Evolutionary conservation across 2,888 invertebrate species (phyloP).

Genomic region (Odontocolon sp.): DNA sequence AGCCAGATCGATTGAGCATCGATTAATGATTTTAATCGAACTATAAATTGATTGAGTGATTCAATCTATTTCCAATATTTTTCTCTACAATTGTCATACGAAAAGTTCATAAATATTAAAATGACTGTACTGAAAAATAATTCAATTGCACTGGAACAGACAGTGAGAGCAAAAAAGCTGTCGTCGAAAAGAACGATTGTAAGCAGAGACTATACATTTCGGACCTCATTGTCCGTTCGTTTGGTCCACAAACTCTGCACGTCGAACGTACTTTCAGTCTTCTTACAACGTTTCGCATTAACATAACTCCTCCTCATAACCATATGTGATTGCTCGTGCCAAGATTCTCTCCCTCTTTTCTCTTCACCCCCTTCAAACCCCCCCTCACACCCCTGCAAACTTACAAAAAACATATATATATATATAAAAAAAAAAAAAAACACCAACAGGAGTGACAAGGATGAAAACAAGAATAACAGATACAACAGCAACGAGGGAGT

Average conservation of each 20-base stretch:
- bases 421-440: neutral
- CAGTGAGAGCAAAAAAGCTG: no score
- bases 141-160: no score
- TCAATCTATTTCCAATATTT: no score
- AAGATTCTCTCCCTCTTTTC: conserved; percentile 19
- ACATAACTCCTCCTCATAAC: conserved; percentile 62
- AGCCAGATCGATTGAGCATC: no score
- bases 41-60: no score
- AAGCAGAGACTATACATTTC: conserved; percentile 2
- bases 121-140: no score
- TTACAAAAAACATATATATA: neutral
- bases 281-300: conserved; percentile 52
- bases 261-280: conserved; percentile 4
- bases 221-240: neutral
- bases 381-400: neutral
- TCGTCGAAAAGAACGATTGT: conserved; percentile 23
- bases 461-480: conserved; percentile 31
- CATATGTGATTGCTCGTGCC: conserved; percentile 56
- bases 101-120: no score
- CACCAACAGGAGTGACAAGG: neutral
- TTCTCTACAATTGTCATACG: no score
- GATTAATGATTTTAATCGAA: no score
- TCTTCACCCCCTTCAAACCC: neutral
- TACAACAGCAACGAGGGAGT: conserved; percentile 29
- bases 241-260: neutral